Evolutionary conservation across 2,113 vertebrate species (phyloP).

Genomic region (Uria lomvia): DNA sequence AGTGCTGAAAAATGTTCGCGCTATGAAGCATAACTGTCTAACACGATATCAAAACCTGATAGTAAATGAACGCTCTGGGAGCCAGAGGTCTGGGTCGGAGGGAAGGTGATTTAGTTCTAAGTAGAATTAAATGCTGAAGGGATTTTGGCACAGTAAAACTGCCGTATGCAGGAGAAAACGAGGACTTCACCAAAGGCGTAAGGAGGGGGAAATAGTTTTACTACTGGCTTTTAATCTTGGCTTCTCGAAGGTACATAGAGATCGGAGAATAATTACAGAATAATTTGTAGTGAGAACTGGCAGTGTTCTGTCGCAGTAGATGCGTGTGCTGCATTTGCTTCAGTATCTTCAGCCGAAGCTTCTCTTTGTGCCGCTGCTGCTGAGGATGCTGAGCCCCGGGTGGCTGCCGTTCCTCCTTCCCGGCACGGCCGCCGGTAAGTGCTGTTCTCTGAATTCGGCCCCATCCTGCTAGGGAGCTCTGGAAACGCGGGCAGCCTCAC

Average conservation of each 20-base stretch:
- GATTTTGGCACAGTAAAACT: conserved; percentile 7
- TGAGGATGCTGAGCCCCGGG: background rate
- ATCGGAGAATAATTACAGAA: background rate
- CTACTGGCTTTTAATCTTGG: background rate
- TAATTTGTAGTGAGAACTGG: background rate
- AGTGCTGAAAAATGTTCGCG: background rate
- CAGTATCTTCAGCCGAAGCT: background rate
- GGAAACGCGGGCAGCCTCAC: rapidly evolving
- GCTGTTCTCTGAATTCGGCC: background rate
- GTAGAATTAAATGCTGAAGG: background rate
- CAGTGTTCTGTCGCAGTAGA: background rate
- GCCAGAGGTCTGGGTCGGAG: background rate
- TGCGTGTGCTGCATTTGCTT: background rate
- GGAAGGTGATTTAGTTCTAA: background rate
- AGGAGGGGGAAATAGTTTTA: background rate
- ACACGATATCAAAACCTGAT: background rate
- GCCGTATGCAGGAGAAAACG: background rate
- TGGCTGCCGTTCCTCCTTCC: background rate
- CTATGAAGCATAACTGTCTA: background rate
- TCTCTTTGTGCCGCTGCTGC: background rate
- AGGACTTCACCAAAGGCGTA: background rate
- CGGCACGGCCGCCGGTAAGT: background rate
- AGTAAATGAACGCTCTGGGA: background rate
- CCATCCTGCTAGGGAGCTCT: background rate
- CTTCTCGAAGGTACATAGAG: background rate